These are phyloP conservation scores for Basileuterus tristriatus DNA, from an alignment of 2,797 vertebrate genomes.

Conservation along the genomic window DNA sequence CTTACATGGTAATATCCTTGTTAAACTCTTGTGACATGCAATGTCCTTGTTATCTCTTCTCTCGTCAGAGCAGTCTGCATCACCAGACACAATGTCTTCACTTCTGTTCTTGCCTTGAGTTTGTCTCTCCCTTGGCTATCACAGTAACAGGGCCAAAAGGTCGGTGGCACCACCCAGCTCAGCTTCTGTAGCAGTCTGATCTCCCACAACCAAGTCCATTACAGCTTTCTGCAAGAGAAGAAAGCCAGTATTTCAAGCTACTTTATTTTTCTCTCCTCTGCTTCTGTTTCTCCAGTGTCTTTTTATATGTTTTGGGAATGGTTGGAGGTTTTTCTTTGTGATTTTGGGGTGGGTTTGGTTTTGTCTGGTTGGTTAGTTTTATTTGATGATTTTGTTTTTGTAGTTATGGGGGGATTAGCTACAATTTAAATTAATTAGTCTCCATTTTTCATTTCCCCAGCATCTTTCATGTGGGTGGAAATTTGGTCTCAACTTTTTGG, in stretches of 20 bases:
- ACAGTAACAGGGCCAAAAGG: neutral
- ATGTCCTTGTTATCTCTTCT: neutral
- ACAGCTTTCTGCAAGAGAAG: neutral
- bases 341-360: neutral
- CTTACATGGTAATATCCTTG: neutral
- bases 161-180: neutral
- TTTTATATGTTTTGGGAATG: neutral
- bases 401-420: neutral
- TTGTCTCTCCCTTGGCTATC: neutral
- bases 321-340: neutral
- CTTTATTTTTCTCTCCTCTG: neutral
- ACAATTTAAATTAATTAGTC: neutral
- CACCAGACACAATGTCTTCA: neutral
- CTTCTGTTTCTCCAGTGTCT: neutral
- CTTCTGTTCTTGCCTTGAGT: neutral
- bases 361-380: neutral
- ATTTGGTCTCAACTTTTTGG: neutral
- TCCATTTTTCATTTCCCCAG: neutral
- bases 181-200: neutral
- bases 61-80: neutral
- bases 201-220: neutral
- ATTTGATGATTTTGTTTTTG: neutral
- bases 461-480: neutral
- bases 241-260: neutral
- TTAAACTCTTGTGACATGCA: neutral